Conservation (phyloP, 2,797 vertebrate genomes). For the Micropoecilia bifurca region DNA sequence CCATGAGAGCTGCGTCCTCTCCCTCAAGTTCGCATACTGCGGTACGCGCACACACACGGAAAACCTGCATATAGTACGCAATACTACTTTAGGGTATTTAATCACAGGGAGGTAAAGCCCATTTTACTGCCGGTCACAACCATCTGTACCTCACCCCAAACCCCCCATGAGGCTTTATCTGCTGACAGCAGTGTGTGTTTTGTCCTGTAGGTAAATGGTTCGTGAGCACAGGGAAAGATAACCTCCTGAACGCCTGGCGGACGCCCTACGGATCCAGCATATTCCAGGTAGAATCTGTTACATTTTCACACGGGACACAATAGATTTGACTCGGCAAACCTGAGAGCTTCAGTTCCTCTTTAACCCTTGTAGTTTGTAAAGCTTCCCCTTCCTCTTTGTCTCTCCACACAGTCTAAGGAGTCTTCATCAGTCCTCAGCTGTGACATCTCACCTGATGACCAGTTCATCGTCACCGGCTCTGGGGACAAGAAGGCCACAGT, state of each 20-base stretch:
- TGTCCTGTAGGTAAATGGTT: constrained; percentile 81
- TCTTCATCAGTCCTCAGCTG: constrained; percentile 87
- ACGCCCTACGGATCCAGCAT: constrained; percentile 85
- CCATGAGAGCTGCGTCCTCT: constrained; percentile 83
- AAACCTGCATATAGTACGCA: constrained; percentile 32
- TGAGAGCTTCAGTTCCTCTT: not conserved
- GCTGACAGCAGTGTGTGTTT: constrained; percentile 55
- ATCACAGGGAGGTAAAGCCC: constrained; percentile 44
- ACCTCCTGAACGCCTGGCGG: constrained; percentile 88
- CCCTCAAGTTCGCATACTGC: constrained; percentile 85
- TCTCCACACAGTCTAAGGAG: constrained; percentile 83
- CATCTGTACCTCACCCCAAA: constrained; percentile 29
- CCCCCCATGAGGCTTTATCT: constrained; percentile 49
- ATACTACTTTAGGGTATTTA: constrained; percentile 43
- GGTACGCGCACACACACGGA: constrained; percentile 68
- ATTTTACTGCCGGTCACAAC: constrained; percentile 49
- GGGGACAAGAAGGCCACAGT: constrained; percentile 92
- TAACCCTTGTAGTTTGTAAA: not conserved
- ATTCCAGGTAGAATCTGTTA: constrained; percentile 74
- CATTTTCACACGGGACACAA: not conserved
- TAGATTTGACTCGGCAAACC: not conserved
- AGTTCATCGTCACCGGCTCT: constrained; percentile 88
- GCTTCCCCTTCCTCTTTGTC: constrained; percentile 1
- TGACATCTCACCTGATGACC: constrained; percentile 86
- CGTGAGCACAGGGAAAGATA: constrained; percentile 86